Percentiles rank a stretch among this genome's conserved stretches.
phyloP scores from a whole-genome alignment of 2,888 invertebrate genomes.

The Sarcophaga subvicina region DNA sequence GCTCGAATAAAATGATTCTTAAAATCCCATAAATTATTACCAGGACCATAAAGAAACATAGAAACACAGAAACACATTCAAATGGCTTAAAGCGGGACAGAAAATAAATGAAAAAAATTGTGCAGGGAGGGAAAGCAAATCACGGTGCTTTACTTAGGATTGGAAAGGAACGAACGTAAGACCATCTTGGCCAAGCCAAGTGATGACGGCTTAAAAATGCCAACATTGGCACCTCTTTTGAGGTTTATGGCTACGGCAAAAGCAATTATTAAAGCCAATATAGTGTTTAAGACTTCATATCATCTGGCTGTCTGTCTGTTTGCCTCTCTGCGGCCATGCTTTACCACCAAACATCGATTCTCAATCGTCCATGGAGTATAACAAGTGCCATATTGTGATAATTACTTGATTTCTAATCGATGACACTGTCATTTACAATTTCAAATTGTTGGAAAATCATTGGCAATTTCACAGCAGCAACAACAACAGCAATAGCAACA shows the following conservation, averaged over 20 bases:
- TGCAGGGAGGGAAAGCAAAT: slow-evolving; percentile 28
- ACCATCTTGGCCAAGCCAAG: neutral
- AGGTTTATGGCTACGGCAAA: slow-evolving; percentile 38
- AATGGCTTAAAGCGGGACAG: slow-evolving; percentile 48
- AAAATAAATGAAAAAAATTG: slow-evolving; percentile 9
- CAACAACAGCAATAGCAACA: neutral
- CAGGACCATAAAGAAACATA: neutral
- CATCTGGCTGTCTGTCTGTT: neutral
- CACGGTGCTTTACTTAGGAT: neutral
- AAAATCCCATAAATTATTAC: slow-evolving; percentile 67
- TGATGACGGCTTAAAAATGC: slow-evolving; percentile 60
- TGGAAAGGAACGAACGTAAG: slow-evolving; percentile 43
- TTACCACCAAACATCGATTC: slow-evolving; percentile 7
- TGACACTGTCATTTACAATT: slow-evolving; percentile 70
- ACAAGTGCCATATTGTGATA: slow-evolving; percentile 70
- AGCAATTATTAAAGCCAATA: slow-evolving; percentile 38
- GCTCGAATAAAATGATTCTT: slow-evolving; percentile 69
- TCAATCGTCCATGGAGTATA: slow-evolving; percentile 39
- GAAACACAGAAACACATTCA: neutral
- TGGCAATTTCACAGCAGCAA: slow-evolving; percentile 46
- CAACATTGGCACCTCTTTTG: slow-evolving; percentile 60
- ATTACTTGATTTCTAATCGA: slow-evolving; percentile 69
- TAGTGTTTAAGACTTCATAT: neutral
- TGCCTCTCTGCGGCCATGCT: slow-evolving; percentile 12
- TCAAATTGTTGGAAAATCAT: slow-evolving; percentile 66